Percentiles rank a stretch among this genome's conserved stretches.
These are phyloP conservation scores for Hymenopus coronatus DNA, from an alignment of 2,888 invertebrate genomes.

Conservation along the genomic window DNA sequence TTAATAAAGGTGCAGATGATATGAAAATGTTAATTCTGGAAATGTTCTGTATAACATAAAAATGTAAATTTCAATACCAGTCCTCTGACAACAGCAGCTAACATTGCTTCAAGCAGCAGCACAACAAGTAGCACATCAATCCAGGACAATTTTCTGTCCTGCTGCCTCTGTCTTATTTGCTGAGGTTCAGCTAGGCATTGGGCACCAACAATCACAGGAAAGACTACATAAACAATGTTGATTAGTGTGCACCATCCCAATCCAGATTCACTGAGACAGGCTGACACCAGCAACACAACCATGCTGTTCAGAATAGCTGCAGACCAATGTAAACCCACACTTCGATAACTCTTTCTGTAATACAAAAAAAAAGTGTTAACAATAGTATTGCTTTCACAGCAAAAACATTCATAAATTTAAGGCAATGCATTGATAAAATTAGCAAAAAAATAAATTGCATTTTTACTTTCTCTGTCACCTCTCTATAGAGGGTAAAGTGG, in stretches of 20 bases:
- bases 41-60: too few relatives aligned
- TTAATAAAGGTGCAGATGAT: too few relatives aligned
- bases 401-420: background rate
- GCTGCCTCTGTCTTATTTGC: background rate
- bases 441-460: background rate
- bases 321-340: slow-evolving; percentile 1
- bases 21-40: too few relatives aligned
- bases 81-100: slow-evolving; percentile 4
- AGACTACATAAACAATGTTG: slow-evolving; percentile 12
- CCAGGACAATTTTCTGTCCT: background rate
- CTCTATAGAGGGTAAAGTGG: too few relatives aligned
- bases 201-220: slow-evolving; percentile 2
- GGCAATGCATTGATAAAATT: background rate
- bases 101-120: background rate
- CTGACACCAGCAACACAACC: slow-evolving; percentile 5
- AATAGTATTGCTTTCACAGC: background rate
- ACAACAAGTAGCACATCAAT: background rate
- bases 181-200: background rate
- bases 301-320: slow-evolving; percentile 18
- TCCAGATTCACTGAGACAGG: slow-evolving; percentile 18
- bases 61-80: background rate
- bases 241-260: slow-evolving; percentile 1
- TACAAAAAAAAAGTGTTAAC: background rate
- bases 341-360: slow-evolving; percentile 3
- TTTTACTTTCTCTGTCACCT: too few relatives aligned